These are phyloP conservation scores for Macrosoma leucophasiata DNA, from an alignment of 2,888 invertebrate species.

Conservation along the genomic window DNA sequence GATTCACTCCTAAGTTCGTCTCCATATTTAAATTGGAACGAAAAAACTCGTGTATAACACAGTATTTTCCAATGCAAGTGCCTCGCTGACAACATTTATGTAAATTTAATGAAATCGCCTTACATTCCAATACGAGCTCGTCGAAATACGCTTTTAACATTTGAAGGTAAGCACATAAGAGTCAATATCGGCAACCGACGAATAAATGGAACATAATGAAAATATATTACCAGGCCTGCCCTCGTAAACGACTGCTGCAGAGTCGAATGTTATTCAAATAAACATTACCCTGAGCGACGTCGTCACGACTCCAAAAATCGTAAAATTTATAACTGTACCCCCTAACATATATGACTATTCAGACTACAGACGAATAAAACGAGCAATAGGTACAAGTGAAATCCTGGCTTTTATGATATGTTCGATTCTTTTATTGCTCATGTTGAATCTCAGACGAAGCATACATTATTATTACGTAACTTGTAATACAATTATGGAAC, in stretches of 20 bases:
- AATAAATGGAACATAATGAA: slow-evolving; percentile 67
- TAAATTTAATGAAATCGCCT: slow-evolving; percentile 51
- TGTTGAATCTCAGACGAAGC: too few species aligned
- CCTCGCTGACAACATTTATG: slow-evolving; percentile 21
- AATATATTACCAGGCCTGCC: slow-evolving; percentile 57
- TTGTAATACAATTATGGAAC: too few species aligned
- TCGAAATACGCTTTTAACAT: slow-evolving; percentile 49
- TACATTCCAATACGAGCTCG: slow-evolving; percentile 38
- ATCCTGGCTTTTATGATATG: too few species aligned
- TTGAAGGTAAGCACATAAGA: slow-evolving; percentile 58
- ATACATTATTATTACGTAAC: too few species aligned
- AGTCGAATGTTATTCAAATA: slow-evolving; percentile 60
- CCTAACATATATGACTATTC: slow-evolving; percentile 32
- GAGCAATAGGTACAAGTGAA: slow-evolving; percentile 18
- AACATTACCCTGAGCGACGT: slow-evolving; percentile 55
- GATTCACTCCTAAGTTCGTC: too few species aligned
- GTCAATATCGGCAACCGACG: slow-evolving; percentile 53
- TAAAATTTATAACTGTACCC: slow-evolving; percentile 51
- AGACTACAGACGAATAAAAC: slow-evolving; percentile 30
- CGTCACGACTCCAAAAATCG: slow-evolving; percentile 52
- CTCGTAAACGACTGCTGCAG: slow-evolving; percentile 53
- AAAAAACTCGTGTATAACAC: background rate
- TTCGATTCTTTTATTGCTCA: too few species aligned
- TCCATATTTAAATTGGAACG: too few species aligned
- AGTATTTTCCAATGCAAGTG: background rate